phyloP scores from a whole-genome alignment of 64 coral and sea anemone genomes.

The Cladopsammia gracilis region DNA sequence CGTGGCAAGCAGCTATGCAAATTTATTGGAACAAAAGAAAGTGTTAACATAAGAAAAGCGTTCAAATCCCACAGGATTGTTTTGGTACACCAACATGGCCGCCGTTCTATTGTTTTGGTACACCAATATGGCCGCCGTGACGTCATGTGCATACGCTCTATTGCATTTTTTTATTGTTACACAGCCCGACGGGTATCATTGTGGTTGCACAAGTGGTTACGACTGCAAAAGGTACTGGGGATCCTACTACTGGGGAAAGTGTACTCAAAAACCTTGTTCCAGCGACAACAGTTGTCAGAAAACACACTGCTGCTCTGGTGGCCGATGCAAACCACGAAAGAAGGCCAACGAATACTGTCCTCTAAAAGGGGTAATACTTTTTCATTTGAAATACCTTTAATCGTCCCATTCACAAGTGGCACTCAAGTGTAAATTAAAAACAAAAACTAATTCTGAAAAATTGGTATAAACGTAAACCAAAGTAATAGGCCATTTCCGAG shows the following conservation, averaged over 20 bases:
- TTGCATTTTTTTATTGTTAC: neutral
- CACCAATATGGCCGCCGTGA: no score
- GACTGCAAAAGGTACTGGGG: neutral
- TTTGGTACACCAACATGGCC: no score
- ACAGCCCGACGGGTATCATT: neutral
- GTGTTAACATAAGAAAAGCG: no score
- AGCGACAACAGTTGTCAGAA: neutral
- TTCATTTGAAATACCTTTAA: neutral
- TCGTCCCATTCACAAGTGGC: no score
- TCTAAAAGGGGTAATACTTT: neutral
- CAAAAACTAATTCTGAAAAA: no score
- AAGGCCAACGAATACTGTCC: neutral
- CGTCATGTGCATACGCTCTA: neutral
- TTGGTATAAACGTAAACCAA: no score
- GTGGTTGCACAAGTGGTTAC: neutral
- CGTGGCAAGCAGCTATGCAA: no score
- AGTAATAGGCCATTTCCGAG: no score
- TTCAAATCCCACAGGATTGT: no score
- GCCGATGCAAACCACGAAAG: neutral
- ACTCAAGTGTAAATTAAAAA: no score
- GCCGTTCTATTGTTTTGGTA: no score
- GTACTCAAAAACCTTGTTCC: neutral
- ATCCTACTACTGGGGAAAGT: slow-evolving; percentile 24
- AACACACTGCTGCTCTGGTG: slow-evolving; percentile 10
- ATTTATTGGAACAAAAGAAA: no score